phyloP scores from a whole-genome alignment of 2,888 invertebrate species.

The Oegoconia quadripuncta region DNA sequence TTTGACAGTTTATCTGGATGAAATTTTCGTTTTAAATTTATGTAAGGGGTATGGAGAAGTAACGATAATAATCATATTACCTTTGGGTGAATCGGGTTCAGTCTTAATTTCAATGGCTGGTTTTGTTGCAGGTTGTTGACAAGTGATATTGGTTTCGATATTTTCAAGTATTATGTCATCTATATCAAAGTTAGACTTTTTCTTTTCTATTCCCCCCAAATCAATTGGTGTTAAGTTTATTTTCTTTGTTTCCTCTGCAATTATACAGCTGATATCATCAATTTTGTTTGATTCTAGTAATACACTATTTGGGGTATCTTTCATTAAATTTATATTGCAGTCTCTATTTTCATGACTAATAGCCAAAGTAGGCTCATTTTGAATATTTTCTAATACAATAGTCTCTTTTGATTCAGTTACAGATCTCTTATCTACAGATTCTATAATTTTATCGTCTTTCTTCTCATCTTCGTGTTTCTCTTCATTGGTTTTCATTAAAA shows the following conservation, averaged over 20 bases:
- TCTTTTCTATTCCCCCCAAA: constrained; percentile 1
- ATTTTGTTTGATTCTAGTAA: constrained; percentile 4
- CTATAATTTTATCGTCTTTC: constrained; percentile 9
- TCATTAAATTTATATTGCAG: not conserved
- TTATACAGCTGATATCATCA: constrained; percentile 11
- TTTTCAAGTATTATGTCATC: constrained; percentile 23
- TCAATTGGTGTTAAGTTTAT: not conserved
- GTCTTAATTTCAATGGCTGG: not conserved
- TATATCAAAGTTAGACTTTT: constrained; percentile 19
- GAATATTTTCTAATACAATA: not conserved
- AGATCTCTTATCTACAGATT: constrained; percentile 1
- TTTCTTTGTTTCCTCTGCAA: constrained; percentile 1
- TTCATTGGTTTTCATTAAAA: constrained; percentile 15
- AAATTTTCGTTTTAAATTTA: no score
- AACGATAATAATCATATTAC: no score
- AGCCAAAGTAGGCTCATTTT: not conserved
- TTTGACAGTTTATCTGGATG: no score
- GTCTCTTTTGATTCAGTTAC: constrained; percentile 4
- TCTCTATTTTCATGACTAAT: not conserved
- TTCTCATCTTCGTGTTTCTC: constrained; percentile 12
- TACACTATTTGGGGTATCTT: not conserved
- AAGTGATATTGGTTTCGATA: constrained; percentile 1
- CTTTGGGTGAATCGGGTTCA: not conserved
- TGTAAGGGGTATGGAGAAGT: not conserved
- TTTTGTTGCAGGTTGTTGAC: not conserved